Evolutionary conservation across 2,888 invertebrate genomes (phyloP).

Genomic region (Cephonodes hylas): DNA sequence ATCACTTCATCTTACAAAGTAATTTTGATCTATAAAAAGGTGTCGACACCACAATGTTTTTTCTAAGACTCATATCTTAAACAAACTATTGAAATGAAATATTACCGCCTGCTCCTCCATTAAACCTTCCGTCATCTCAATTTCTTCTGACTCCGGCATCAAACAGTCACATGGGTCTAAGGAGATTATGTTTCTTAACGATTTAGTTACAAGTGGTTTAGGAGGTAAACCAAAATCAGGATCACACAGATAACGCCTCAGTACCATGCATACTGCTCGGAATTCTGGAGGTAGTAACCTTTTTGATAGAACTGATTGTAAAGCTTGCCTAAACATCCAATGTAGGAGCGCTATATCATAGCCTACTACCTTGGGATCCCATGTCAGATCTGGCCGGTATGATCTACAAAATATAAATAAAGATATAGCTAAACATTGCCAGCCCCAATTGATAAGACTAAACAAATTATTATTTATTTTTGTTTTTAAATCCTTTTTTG

Average conservation of each 20-base stretch:
- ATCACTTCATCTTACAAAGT: too few species aligned
- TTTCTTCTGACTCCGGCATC: constrained; percentile 51
- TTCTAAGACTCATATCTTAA: too few species aligned
- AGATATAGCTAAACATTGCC: too few species aligned
- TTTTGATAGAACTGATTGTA: constrained; percentile 51
- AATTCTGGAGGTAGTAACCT: constrained; percentile 42
- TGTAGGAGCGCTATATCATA: constrained; percentile 51
- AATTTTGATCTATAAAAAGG: too few species aligned
- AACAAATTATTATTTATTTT: too few species aligned
- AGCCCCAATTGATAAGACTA: too few species aligned
- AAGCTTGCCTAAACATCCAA: constrained; percentile 72
- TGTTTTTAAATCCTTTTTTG: too few species aligned
- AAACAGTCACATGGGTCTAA: constrained; percentile 62
- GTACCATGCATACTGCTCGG: constrained; percentile 36
- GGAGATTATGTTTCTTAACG: constrained; percentile 41
- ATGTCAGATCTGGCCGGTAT: constrained; percentile 63
- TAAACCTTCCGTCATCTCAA: constrained; percentile 38
- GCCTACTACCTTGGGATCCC: constrained; percentile 55
- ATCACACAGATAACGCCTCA: constrained; percentile 58
- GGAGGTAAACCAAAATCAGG: constrained; percentile 65
- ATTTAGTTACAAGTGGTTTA: constrained; percentile 41
- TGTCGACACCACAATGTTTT: too few species aligned
- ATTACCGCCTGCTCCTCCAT: constrained; percentile 39
- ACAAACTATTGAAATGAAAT: too few species aligned
- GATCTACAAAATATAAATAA: constrained; percentile 53